These are phyloP conservation scores for Melanotaenia duboulayi DNA, from an alignment of 2,113 vertebrate genomes.

Conservation along the genomic window DNA sequence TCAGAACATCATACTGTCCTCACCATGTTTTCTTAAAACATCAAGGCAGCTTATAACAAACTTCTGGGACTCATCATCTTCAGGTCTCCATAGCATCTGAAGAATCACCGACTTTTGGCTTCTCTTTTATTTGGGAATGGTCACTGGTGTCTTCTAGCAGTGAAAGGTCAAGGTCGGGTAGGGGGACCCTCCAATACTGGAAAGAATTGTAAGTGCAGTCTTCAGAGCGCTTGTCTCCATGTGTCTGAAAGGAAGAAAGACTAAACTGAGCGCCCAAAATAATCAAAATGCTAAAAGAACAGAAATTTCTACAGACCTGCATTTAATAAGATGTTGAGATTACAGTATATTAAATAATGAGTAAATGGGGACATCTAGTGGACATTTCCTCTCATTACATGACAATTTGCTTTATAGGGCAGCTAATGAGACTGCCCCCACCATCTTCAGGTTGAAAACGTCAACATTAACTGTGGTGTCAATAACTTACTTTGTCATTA, in stretches of 20 bases:
- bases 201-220: conserved; percentile 90
- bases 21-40: neutral
- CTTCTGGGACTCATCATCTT: conserved; percentile 41
- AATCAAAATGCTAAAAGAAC: neutral
- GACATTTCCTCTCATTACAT: neutral
- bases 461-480: accelerated
- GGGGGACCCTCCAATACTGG: conserved; percentile 91
- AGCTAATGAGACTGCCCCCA: too few relatives aligned
- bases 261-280: neutral
- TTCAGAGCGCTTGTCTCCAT: conserved; percentile 61
- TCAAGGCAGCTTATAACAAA: too few relatives aligned
- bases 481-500: conserved; percentile 41
- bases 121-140: conserved; percentile 31
- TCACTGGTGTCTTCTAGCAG: conserved; percentile 79
- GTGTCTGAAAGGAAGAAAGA: conserved; percentile 38
- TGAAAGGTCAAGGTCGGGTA: conserved; percentile 87
- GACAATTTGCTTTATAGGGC: neutral
- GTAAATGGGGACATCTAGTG: conserved; percentile 55
- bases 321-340: neutral
- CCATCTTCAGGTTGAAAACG: neutral
- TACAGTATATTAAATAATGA: neutral
- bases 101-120: conserved; percentile 57
- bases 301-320: too few relatives aligned
- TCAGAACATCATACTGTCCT: neutral
- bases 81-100: conserved; percentile 90